A percentile compares a stretch with the other conserved stretches of the same genome.
Evolutionary conservation across 1,140 invertebrate genomes (phyloP).

Genomic region (Listronotus bonariensis): DNA sequence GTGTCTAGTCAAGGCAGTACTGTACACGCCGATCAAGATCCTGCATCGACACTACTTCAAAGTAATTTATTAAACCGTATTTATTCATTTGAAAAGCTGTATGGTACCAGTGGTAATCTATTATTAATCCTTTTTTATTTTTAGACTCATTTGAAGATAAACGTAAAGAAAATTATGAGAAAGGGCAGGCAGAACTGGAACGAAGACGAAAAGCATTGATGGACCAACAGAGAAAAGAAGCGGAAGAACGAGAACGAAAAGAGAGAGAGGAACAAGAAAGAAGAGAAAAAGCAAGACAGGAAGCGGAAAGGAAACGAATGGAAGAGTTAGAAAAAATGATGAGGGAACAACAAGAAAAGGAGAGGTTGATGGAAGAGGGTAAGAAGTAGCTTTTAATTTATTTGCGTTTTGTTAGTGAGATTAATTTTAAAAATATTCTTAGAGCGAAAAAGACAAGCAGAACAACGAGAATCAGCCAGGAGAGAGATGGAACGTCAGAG

Average conservation of each 20-base stretch:
- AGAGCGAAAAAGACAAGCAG: conserved; percentile 71
- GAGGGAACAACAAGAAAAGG: conserved; percentile 80
- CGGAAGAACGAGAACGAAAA: conserved; percentile 88
- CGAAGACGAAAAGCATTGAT: conserved; percentile 82
- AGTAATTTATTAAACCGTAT: conserved; percentile 55
- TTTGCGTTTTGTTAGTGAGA: neutral
- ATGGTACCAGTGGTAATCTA: too few relatives aligned
- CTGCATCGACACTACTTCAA: conserved; percentile 64
- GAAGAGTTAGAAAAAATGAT: conserved; percentile 75
- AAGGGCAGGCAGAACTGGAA: conserved; percentile 97
- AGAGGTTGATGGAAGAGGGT: conserved; percentile 69
- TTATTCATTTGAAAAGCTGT: too few relatives aligned
- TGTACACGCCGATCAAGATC: conserved; percentile 59
- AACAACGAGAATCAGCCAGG: conserved; percentile 80
- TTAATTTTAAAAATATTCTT: neutral
- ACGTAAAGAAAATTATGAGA: conserved; percentile 95
- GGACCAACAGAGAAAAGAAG: conserved; percentile 82
- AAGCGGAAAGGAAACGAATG: conserved; percentile 67
- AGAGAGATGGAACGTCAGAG: conserved; percentile 94
- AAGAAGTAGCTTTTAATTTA: neutral
- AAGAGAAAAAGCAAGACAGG: conserved; percentile 74
- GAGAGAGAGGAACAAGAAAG: conserved; percentile 87
- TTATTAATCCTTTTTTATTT: conserved; percentile 28
- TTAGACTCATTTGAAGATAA: conserved; percentile 94
- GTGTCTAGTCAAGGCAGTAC: conserved; percentile 64